Percentiles rank a stretch among this genome's conserved stretches.
Evolutionary conservation across 2,888 invertebrate genomes (phyloP).

Genomic region (Nomada hirtipes): DNA sequence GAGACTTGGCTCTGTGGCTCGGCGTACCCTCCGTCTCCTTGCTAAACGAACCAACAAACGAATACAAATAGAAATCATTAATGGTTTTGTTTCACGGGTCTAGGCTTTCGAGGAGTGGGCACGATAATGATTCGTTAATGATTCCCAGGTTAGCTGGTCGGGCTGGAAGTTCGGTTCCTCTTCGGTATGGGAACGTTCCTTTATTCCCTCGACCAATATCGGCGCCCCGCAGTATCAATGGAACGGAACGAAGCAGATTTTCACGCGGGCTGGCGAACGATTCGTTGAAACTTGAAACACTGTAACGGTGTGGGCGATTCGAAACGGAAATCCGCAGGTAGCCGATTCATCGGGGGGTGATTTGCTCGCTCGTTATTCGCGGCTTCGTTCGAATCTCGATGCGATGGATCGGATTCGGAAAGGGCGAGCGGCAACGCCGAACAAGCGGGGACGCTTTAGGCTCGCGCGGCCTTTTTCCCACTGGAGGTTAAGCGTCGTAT

Average conservation of each 20-base stretch:
- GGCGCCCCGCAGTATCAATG: slow-evolving; percentile 41
- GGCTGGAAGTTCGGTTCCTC: slow-evolving; percentile 38
- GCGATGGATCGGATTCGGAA: background rate
- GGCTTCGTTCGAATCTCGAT: background rate
- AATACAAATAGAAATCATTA: slow-evolving; percentile 83
- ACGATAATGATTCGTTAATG: slow-evolving; percentile 82
- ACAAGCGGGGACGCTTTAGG: background rate
- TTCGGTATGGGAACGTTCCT: slow-evolving; percentile 27
- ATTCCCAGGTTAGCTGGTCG: slow-evolving; percentile 66
- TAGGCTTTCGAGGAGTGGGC: slow-evolving; percentile 48
- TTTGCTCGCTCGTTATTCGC: slow-evolving; percentile 8
- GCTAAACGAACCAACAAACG: slow-evolving; percentile 72
- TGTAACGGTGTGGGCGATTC: slow-evolving; percentile 31
- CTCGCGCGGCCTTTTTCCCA: slow-evolving; percentile 35
- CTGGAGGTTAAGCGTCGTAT: slow-evolving; percentile 69
- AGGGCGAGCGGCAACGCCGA: background rate
- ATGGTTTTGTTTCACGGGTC: slow-evolving; percentile 81
- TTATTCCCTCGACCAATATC: slow-evolving; percentile 22
- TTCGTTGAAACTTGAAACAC: slow-evolving; percentile 66
- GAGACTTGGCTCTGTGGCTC: slow-evolving; percentile 66
- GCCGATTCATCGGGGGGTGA: slow-evolving; percentile 22
- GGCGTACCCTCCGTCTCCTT: slow-evolving; percentile 44
- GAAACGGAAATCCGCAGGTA: slow-evolving; percentile 57
- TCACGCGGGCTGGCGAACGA: slow-evolving; percentile 72
- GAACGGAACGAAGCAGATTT: slow-evolving; percentile 72